phyloP scores from a whole-genome alignment of 2,797 vertebrate species.

The Spondyliosoma cantharus region DNA sequence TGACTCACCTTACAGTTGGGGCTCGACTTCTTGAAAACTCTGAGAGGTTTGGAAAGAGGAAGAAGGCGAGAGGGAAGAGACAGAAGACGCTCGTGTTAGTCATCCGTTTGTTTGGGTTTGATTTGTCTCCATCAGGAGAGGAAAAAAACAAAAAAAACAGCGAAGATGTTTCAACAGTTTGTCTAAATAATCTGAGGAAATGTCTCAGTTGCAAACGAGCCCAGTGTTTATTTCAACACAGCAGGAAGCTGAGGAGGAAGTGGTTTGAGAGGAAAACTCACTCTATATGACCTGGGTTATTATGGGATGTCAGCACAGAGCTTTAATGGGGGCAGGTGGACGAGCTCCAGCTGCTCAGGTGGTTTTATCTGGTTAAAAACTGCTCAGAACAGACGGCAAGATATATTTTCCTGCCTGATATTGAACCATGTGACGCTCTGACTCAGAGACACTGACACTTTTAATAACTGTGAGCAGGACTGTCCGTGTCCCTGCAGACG shows the following conservation, averaged over 20 bases:
- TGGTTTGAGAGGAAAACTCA: neutral
- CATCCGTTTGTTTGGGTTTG: neutral
- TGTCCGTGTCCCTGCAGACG: too few species aligned
- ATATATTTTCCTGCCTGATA: too few species aligned
- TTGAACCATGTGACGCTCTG: neutral
- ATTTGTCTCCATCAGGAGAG: neutral
- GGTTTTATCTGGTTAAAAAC: neutral
- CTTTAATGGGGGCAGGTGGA: neutral
- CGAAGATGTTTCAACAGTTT: neutral
- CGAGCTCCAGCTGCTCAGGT: too few species aligned
- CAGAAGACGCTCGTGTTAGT: neutral
- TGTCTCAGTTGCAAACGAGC: neutral
- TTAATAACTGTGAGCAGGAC: neutral
- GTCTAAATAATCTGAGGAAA: conserved; percentile 35
- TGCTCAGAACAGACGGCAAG: too few species aligned
- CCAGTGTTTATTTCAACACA: conserved; percentile 31
- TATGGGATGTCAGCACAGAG: conserved; percentile 38
- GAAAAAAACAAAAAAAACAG: neutral
- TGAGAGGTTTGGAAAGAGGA: conserved; percentile 65
- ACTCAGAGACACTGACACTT: neutral
- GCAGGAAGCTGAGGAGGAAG: conserved; percentile 38
- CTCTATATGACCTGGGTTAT: conserved; percentile 10
- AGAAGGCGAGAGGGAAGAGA: conserved; percentile 24
- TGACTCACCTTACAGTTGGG: conserved; percentile 90
- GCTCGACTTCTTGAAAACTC: conserved; percentile 96